phyloP scores from a whole-genome alignment of 2,113 vertebrate species.

The Mesembrinibis cayennensis region DNA sequence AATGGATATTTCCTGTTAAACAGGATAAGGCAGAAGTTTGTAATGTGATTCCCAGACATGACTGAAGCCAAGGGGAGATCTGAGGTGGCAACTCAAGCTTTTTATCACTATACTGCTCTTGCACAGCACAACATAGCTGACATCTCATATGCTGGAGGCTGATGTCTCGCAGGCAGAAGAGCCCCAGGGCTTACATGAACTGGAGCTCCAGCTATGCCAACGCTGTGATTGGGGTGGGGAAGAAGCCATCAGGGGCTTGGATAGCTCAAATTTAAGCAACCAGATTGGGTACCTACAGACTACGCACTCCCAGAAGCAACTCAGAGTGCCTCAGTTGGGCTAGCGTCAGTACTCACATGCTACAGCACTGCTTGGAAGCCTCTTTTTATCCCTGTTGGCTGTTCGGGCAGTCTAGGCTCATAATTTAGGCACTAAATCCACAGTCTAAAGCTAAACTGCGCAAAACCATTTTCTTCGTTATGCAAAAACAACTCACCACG shows the following conservation, averaged over 20 bases:
- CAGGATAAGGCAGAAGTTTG: neutral
- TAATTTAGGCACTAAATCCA: neutral
- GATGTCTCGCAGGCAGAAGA: neutral
- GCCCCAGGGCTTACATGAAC: neutral
- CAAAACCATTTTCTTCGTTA: neutral
- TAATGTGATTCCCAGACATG: neutral
- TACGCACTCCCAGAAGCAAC: neutral
- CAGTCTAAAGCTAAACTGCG: neutral
- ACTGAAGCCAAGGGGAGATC: neutral
- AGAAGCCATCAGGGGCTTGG: neutral
- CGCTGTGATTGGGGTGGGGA: neutral
- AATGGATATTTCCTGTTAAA: slow-evolving; percentile 5
- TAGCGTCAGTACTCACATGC: accelerated
- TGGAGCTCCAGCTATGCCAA: neutral
- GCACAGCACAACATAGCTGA: neutral
- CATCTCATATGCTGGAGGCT: neutral
- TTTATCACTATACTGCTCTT: neutral
- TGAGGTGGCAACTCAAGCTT: neutral
- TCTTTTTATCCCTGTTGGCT: neutral
- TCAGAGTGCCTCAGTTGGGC: neutral
- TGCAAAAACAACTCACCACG: neutral
- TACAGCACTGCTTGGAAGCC: neutral
- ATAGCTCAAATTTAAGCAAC: neutral
- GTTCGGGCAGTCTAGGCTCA: neutral
- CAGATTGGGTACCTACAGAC: neutral